Conservation (phyloP, 2,797 vertebrate species). For the Euphonia xanthogaster region DNA sequence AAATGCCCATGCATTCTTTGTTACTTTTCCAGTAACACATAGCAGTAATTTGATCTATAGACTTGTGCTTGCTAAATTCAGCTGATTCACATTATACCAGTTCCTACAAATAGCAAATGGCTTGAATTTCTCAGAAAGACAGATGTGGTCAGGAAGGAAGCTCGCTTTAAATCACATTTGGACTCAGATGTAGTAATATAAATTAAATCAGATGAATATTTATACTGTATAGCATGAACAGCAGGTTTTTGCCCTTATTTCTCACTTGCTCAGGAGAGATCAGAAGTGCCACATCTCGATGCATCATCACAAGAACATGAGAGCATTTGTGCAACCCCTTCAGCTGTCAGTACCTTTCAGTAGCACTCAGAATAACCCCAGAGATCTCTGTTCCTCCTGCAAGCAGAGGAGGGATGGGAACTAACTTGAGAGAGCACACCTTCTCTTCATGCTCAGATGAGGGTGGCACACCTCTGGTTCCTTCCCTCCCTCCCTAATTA, state of each 20-base stretch:
- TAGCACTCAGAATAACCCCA: background rate
- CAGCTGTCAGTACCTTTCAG: background rate
- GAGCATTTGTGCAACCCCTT: background rate
- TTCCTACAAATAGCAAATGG: background rate
- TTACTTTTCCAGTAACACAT: background rate
- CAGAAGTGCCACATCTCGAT: background rate
- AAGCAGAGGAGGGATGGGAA: background rate
- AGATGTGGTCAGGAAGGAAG: background rate
- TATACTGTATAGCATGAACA: background rate
- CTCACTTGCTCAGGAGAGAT: background rate
- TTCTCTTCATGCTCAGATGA: fast-evolving
- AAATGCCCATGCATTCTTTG: fast-evolving
- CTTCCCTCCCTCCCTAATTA: background rate
- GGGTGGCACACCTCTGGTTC: fast-evolving
- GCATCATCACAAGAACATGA: background rate
- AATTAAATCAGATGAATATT: background rate
- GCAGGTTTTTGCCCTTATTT: background rate
- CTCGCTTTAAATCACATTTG: background rate
- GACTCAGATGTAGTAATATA: background rate
- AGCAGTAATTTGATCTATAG: background rate
- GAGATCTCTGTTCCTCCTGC: background rate
- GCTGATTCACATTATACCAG: background rate
- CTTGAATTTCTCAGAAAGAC: background rate
- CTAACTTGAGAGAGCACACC: background rate
- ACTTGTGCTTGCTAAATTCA: background rate